Evolutionary conservation across 2,888 invertebrate genomes (phyloP).

Genomic region (Noctuana brunneofusca): DNA sequence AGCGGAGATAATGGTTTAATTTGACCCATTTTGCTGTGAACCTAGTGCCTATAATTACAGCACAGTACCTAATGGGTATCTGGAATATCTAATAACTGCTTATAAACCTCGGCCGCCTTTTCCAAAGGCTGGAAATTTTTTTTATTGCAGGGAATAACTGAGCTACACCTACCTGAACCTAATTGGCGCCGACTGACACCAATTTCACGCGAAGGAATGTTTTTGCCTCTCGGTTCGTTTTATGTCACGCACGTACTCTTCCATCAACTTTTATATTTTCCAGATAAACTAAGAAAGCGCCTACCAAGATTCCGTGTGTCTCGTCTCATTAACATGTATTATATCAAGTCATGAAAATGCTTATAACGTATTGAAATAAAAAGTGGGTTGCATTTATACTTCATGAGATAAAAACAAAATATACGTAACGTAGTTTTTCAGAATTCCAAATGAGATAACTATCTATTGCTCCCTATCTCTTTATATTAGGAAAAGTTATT

Average conservation of each 20-base stretch:
- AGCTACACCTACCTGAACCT: slow-evolving; percentile 9
- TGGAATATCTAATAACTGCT: slow-evolving; percentile 46
- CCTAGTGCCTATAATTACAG: slow-evolving; percentile 46
- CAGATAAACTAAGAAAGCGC: slow-evolving; percentile 11
- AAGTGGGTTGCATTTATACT: not conserved
- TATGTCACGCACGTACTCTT: slow-evolving; percentile 26
- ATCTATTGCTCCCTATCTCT: not conserved
- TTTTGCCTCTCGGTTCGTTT: slow-evolving; percentile 9
- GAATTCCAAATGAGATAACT: not conserved
- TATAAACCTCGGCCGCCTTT: slow-evolving; percentile 31
- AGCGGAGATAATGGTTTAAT: slow-evolving; percentile 49
- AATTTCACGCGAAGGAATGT: slow-evolving; percentile 23
- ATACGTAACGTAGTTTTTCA: not conserved
- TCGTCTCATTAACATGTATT: slow-evolving; percentile 27
- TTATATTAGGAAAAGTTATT: not conserved
- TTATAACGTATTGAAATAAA: slow-evolving; percentile 12
- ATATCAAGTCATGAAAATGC: slow-evolving; percentile 22
- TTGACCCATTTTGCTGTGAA: slow-evolving; percentile 48
- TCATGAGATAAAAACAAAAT: slow-evolving; percentile 8
- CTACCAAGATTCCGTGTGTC: not conserved
- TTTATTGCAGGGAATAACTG: slow-evolving; percentile 19
- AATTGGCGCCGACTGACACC: slow-evolving; percentile 38
- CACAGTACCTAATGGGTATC: slow-evolving; percentile 46
- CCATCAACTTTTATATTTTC: slow-evolving; percentile 8
- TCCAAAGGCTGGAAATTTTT: slow-evolving; percentile 10